A percentile compares a stretch with the other conserved stretches of the same genome.
These are phyloP conservation scores for Blera fallax DNA, from an alignment of 2,888 invertebrate genomes.

Conservation along the genomic window DNA sequence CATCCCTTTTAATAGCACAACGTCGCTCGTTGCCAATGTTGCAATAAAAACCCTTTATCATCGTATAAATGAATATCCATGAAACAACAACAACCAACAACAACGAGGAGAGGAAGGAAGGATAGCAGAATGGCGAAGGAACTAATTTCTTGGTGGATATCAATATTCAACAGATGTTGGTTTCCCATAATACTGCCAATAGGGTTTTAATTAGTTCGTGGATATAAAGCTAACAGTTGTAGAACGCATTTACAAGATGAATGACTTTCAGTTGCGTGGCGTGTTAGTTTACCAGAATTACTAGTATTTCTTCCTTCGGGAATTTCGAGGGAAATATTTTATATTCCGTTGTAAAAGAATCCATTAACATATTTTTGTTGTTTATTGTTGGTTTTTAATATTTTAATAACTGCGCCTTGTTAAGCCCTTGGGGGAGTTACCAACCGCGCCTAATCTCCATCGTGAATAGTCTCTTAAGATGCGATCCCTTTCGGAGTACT, in stretches of 20 bases:
- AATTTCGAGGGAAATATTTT: slow-evolving; percentile 2
- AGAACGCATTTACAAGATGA: slow-evolving; percentile 3
- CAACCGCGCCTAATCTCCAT: neutral
- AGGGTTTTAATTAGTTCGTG: slow-evolving; percentile 48
- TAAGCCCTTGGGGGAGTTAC: neutral
- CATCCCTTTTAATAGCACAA: neutral
- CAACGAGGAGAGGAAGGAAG: neutral
- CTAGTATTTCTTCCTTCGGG: slow-evolving; percentile 26
- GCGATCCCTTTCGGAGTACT: too few relatives aligned
- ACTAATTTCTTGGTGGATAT: slow-evolving; percentile 26
- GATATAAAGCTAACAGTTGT: slow-evolving; percentile 8
- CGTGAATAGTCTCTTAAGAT: too few relatives aligned
- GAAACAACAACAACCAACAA: neutral
- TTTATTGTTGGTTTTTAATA: neutral
- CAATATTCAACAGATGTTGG: slow-evolving; percentile 65
- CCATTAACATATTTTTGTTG: neutral
- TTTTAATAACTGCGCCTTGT: neutral
- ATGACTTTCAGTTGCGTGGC: slow-evolving; percentile 14
- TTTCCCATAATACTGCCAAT: slow-evolving; percentile 49
- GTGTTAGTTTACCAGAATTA: slow-evolving; percentile 26
- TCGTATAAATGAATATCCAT: slow-evolving; percentile 3
- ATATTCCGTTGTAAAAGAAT: neutral
- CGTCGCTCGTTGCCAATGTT: neutral
- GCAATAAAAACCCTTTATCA: neutral
- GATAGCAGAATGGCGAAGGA: neutral